Evolutionary conservation across 1,140 invertebrate genomes (phyloP), one percentile per base, ranked within the genome.

Genomic region (Drosophila ambigua): DNA sequence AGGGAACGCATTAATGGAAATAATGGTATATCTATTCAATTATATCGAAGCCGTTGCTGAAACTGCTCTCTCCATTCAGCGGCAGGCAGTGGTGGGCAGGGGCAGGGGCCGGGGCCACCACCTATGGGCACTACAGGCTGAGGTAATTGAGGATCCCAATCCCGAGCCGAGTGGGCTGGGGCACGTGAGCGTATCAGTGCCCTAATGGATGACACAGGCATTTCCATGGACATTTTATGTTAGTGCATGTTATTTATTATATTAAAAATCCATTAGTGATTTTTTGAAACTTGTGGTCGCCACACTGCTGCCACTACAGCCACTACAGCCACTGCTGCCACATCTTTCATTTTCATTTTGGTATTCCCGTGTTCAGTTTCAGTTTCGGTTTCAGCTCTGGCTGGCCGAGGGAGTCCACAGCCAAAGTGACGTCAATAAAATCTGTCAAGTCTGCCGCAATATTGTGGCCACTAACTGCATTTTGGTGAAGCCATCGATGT

Each of bases 191-290:
- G 49, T 51, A 39, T 39, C 35, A 39, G 49, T 46, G 35, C 53
- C 49, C 79, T 82, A 87, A 87, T 82, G 82, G 78, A 82, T 87
- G 75, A 69, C 77, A 73, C 68, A 79, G 61, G 67, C 66, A 68
- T 62, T 72, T 61, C 61, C 68, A 62, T 59, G 53, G 55, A 53
- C 50, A 67, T 67, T 75, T 75, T 41, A 75, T 75, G 72, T 74
- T 74, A 73, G 72, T 74, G 71, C 82, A 77, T 75, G 82, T 78
- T 85, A 87, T 85, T 87, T 87, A 85, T 85, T 85, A 85, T 85
- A 85, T 85, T 85, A 87, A 87, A 85, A 82, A 87, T 87, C 82
- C 82, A 85, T 85, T 85, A 85, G 82, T 78, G 82, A 85, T 85
- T 87, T 85, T 39, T 85, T 85, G 82, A 87, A 85, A 75, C 78